phyloP scores from a whole-genome alignment of 2,888 invertebrate genomes.

The Himalopsyche japonica region DNA sequence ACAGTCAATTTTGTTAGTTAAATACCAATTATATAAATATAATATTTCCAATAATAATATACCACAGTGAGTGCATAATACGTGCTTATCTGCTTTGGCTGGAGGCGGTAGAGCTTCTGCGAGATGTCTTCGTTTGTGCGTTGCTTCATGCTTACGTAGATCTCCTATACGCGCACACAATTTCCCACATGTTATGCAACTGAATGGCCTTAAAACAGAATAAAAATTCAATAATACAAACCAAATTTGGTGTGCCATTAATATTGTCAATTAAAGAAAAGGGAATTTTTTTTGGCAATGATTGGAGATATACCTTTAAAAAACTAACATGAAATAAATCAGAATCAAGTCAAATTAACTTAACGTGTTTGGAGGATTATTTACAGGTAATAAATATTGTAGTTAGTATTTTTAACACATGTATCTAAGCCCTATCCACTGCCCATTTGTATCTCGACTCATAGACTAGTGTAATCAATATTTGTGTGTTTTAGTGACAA shows the following conservation, averaged over 20 bases:
- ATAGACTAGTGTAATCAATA: too few relatives aligned
- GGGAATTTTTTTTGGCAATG: too few relatives aligned
- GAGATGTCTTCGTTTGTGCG: neutral
- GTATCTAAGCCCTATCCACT: too few relatives aligned
- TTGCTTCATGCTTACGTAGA: conserved; percentile 20
- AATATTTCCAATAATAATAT: too few relatives aligned
- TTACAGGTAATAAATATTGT: too few relatives aligned
- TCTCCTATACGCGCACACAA: conserved; percentile 17
- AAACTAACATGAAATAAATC: neutral
- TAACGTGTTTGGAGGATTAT: too few relatives aligned
- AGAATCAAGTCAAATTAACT: neutral
- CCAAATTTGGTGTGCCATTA: neutral
- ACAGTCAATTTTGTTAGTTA: too few relatives aligned
- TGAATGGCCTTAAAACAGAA: conserved; percentile 15
- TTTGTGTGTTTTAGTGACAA: too few relatives aligned
- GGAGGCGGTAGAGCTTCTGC: conserved; percentile 2
- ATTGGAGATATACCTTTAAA: neutral
- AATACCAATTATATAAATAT: too few relatives aligned
- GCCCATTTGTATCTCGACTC: too few relatives aligned
- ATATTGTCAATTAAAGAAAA: too few relatives aligned
- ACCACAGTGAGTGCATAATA: conserved; percentile 27
- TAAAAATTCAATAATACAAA: neutral
- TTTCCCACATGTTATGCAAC: conserved; percentile 21
- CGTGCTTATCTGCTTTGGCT: conserved; percentile 12
- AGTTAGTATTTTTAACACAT: too few relatives aligned